Evolutionary conservation across 2,888 invertebrate genomes (phyloP).

Genomic region (Pseudococcus viburni): DNA sequence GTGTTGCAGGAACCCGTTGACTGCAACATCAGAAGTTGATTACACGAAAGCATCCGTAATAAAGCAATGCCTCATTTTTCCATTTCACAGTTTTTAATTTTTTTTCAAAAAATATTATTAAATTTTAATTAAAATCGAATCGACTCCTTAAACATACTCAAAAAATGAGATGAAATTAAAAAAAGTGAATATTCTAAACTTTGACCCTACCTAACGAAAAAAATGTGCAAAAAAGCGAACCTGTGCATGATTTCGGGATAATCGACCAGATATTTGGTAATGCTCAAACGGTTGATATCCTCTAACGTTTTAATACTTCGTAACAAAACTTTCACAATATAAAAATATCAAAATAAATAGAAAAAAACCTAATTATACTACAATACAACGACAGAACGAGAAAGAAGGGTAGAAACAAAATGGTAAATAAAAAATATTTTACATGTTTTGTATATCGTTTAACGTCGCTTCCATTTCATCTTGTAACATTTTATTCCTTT

Average conservation of each 20-base stretch:
- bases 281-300: conserved; percentile 10
- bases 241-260: background rate
- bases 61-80: background rate
- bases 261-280: conserved; percentile 21
- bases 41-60: background rate
- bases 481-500: conserved; percentile 95
- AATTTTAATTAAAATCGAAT: conserved; percentile 4
- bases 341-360: conserved; percentile 46
- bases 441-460: conserved; percentile 99
- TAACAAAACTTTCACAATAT: conserved; percentile 26
- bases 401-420: conserved; percentile 69
- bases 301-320: conserved; percentile 33
- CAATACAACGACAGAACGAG: conserved; percentile 68
- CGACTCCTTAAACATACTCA: background rate
- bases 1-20: background rate
- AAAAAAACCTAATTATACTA: background rate
- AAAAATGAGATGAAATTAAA: background rate
- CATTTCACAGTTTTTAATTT: background rate
- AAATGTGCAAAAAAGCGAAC: conserved; percentile 33
- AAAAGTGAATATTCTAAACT: background rate
- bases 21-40: background rate
- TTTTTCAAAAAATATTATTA: background rate
- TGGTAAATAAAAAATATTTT: conserved; percentile 72
- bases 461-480: conserved; percentile 99
- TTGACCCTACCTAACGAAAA: background rate